Percentiles rank a stretch among this genome's conserved stretches.
phyloP scores from a whole-genome alignment of 2,797 vertebrate species.

The Chlorospingus semifuscus region DNA sequence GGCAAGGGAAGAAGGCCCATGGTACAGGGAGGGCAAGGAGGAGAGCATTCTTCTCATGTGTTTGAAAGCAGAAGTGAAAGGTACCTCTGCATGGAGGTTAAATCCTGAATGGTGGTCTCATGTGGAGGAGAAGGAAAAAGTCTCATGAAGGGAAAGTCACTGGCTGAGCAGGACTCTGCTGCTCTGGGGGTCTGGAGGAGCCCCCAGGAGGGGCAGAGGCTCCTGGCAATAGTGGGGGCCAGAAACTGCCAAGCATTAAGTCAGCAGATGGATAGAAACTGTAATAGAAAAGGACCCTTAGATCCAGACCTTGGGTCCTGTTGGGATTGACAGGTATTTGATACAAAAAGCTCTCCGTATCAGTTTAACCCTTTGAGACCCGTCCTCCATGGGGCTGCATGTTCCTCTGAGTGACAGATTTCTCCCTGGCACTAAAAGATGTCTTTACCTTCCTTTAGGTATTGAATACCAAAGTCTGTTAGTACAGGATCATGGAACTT shows the following conservation, averaged over 20 bases:
- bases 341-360: background rate
- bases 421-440: background rate
- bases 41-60: rapidly evolving
- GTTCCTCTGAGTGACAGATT: background rate
- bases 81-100: background rate
- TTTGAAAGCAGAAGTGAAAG: background rate
- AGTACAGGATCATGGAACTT: background rate
- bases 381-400: background rate
- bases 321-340: background rate
- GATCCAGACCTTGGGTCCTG: rapidly evolving
- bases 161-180: background rate
- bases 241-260: background rate
- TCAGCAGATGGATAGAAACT: background rate
- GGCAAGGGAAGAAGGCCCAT: background rate
- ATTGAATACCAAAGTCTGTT: background rate
- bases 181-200: background rate
- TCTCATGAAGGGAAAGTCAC: background rate
- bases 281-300: background rate
- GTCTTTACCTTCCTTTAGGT: background rate
- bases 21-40: background rate
- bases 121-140: background rate
- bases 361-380: background rate
- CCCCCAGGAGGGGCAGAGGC: background rate
- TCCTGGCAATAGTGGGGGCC: background rate
- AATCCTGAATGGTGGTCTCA: background rate